Conservation (phyloP, 1,140 invertebrate species). For the Drosophila cardini region DNA sequence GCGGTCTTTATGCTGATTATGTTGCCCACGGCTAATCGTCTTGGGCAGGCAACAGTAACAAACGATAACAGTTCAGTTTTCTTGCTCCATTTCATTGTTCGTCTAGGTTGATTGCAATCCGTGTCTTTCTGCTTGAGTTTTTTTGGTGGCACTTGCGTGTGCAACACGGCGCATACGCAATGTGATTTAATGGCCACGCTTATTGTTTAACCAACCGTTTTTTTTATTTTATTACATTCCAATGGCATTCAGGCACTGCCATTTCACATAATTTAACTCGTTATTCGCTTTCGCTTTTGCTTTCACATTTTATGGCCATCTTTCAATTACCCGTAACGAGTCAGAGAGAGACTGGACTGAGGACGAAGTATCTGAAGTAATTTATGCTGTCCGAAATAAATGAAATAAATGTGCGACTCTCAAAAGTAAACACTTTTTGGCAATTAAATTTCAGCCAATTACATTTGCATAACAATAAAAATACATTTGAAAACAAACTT, state of each 20-base stretch:
- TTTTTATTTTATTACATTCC: constrained; percentile 4
- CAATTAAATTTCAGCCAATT: constrained; percentile 73
- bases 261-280: constrained; percentile 54
- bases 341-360: background rate
- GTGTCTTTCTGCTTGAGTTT: background rate
- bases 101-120: background rate
- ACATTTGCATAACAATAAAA: constrained; percentile 74
- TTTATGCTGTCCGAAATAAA: constrained; percentile 14
- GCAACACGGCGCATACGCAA: constrained; percentile 69
- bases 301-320: constrained; percentile 37
- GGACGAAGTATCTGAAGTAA: background rate
- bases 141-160: constrained; percentile 29
- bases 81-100: no score
- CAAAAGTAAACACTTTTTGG: constrained; percentile 75
- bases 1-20: constrained; percentile 41
- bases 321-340: constrained; percentile 51
- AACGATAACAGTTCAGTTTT: background rate
- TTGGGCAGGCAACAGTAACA: background rate
- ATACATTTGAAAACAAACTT: constrained; percentile 60
- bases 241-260: constrained; percentile 1
- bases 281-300: constrained; percentile 46
- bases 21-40: constrained; percentile 41
- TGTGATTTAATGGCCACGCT: constrained; percentile 57
- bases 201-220: constrained; percentile 55
- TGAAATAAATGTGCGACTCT: constrained; percentile 16